These are phyloP conservation scores for Eutolmus rufibarbis DNA, from an alignment of 2,888 invertebrate species.

Conservation along the genomic window DNA sequence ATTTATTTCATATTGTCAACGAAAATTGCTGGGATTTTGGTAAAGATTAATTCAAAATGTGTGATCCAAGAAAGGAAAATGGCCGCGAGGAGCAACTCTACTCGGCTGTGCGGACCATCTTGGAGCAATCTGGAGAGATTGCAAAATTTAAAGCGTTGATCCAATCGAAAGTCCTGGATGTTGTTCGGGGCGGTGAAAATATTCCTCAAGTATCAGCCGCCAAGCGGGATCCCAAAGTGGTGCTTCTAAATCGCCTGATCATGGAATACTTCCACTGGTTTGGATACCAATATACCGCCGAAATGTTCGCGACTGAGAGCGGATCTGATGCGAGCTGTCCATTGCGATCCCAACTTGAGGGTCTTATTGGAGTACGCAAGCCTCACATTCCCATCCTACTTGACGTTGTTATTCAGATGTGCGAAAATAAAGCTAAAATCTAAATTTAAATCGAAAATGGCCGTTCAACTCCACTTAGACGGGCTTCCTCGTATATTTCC, in stretches of 20 bases:
- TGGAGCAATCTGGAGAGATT: constrained; percentile 32
- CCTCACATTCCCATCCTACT: constrained; percentile 55
- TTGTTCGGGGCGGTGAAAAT: neutral
- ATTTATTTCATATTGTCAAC: neutral
- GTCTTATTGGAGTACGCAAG: constrained; percentile 51
- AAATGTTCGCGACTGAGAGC: constrained; percentile 58
- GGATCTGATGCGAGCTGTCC: constrained; percentile 49
- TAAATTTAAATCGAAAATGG: neutral
- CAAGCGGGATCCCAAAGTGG: constrained; percentile 8
- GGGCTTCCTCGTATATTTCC: neutral
- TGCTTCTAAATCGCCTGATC: constrained; percentile 53
- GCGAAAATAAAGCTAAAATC: neutral
- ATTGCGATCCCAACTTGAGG: constrained; percentile 52
- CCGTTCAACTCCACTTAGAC: neutral
- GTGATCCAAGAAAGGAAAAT: neutral
- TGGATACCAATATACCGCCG: constrained; percentile 57
- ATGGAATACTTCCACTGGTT: constrained; percentile 60
- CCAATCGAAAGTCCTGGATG: constrained; percentile 19
- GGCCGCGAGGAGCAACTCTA: constrained; percentile 9
- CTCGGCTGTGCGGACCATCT: neutral
- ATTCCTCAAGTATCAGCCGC: neutral
- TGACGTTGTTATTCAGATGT: constrained; percentile 49
- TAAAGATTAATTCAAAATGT: neutral
- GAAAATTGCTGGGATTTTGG: neutral
- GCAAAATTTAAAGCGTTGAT: constrained; percentile 13